Evolutionary conservation across 2,888 invertebrate genomes (phyloP).

Genomic region (Tinea semifulvella): DNA sequence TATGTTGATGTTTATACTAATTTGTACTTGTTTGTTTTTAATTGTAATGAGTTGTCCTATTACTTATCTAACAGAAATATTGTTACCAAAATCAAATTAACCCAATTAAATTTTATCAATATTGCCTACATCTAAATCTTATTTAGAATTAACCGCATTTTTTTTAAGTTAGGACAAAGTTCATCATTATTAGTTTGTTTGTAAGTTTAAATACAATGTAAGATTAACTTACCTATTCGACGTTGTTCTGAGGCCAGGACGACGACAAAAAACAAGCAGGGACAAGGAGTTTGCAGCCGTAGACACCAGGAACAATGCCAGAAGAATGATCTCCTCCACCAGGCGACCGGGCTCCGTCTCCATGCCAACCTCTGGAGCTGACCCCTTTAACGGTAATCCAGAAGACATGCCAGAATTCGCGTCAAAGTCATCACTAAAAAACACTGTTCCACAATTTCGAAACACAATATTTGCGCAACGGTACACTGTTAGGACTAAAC

Average conservation of each 20-base stretch:
- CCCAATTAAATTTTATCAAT: no score
- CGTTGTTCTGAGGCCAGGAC: conserved; percentile 77
- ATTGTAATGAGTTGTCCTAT: no score
- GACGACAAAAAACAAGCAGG: conserved; percentile 76
- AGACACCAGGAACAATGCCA: conserved; percentile 69
- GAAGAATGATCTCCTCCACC: conserved; percentile 58
- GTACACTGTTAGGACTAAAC: not conserved
- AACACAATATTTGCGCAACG: not conserved
- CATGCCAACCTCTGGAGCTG: conserved; percentile 48
- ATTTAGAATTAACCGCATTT: no score
- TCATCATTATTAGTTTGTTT: not conserved
- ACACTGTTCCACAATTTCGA: conserved; percentile 41
- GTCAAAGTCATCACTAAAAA: conserved; percentile 59
- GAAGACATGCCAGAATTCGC: conserved; percentile 44
- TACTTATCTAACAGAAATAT: not conserved
- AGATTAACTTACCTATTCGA: conserved; percentile 74
- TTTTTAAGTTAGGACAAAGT: no score
- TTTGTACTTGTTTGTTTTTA: no score
- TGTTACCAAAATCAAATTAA: no score
- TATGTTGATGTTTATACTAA: no score
- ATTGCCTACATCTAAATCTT: no score
- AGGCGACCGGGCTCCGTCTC: conserved; percentile 43
- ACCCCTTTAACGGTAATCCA: conserved; percentile 48
- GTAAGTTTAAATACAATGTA: no score
- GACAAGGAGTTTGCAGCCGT: conserved; percentile 77